Conservation (phyloP, 2,797 vertebrate species). For the Microctenopoma lineatum region DNA sequence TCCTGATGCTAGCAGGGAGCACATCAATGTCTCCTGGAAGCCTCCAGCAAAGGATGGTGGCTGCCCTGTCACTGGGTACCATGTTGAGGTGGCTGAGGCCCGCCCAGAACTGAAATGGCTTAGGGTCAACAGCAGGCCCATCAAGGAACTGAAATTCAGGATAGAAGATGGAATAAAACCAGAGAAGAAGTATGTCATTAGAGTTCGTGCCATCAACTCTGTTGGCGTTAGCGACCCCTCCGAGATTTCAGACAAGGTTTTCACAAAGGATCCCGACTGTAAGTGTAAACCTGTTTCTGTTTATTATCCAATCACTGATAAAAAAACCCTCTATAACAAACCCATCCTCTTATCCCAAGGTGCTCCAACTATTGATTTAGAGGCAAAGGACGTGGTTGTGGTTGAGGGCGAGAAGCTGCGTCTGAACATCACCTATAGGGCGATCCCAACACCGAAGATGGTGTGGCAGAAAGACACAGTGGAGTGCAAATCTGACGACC, state of each 20-base stretch:
- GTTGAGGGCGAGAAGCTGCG: slow-evolving; percentile 94
- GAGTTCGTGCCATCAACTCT: slow-evolving; percentile 96
- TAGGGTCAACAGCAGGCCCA: slow-evolving; percentile 92
- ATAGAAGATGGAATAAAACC: slow-evolving; percentile 95
- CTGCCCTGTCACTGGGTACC: slow-evolving; percentile 93
- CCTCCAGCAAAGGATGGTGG: slow-evolving; percentile 94
- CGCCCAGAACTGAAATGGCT: slow-evolving; percentile 98
- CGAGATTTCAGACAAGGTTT: slow-evolving; percentile 93
- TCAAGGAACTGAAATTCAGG: slow-evolving; percentile 93
- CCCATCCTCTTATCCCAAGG: slow-evolving; percentile 76
- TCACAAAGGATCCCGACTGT: slow-evolving; percentile 98
- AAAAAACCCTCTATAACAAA: background rate
- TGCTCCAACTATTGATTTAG: slow-evolving; percentile 90
- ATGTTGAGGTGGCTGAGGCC: slow-evolving; percentile 95
- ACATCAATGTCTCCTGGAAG: slow-evolving; percentile 96
- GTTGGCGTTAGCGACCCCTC: slow-evolving; percentile 95
- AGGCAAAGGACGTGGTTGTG: slow-evolving; percentile 90
- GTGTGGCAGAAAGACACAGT: slow-evolving; percentile 93
- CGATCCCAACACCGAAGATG: slow-evolving; percentile 92
- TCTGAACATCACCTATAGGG: slow-evolving; percentile 91
- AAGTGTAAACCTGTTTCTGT: slow-evolving; percentile 48
- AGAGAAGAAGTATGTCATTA: slow-evolving; percentile 96
- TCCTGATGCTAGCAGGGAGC: slow-evolving; percentile 91
- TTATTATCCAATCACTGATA: background rate
- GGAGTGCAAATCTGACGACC: slow-evolving; percentile 89